These are phyloP conservation scores for Cinclus mexicanus DNA, from an alignment of 2,113 vertebrate genomes.

Conservation along the genomic window DNA sequence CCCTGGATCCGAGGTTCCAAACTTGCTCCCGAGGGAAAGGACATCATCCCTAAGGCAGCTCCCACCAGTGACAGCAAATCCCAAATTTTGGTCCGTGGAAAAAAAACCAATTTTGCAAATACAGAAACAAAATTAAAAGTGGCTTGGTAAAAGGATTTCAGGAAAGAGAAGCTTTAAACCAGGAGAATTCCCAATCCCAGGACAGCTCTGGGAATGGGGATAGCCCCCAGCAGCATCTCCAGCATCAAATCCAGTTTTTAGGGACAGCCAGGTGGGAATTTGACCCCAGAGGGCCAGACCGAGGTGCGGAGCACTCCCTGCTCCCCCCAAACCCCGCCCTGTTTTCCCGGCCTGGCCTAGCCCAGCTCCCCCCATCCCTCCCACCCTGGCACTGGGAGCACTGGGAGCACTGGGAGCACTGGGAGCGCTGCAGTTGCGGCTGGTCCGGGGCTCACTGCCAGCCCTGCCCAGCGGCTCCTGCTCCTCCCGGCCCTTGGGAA, in stretches of 20 bases:
- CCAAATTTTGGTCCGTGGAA: neutral
- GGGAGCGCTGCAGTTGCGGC: conserved; percentile 47
- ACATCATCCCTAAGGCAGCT: neutral
- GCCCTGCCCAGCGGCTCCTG: conserved; percentile 51
- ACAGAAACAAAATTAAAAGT: neutral
- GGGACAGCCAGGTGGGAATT: neutral
- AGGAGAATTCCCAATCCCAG: neutral
- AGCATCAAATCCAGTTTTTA: neutral
- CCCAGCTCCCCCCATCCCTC: too few relatives aligned
- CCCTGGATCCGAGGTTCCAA: neutral
- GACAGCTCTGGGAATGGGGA: neutral
- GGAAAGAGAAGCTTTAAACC: neutral
- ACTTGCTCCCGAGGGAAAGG: neutral
- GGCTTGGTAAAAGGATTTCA: neutral
- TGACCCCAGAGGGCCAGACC: fast-evolving
- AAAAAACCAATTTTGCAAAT: neutral
- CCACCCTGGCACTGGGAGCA: too few relatives aligned
- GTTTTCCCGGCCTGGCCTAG: neutral
- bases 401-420: neutral
- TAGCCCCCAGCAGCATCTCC: neutral
- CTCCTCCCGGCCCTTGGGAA: conserved; percentile 60
- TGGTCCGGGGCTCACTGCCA: conserved; percentile 56
- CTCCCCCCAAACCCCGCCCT: neutral
- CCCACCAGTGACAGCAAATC: neutral
- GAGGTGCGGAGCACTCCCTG: neutral